Conservation (phyloP, 1,140 invertebrate species). For the Episyrphus balteatus region DNA sequence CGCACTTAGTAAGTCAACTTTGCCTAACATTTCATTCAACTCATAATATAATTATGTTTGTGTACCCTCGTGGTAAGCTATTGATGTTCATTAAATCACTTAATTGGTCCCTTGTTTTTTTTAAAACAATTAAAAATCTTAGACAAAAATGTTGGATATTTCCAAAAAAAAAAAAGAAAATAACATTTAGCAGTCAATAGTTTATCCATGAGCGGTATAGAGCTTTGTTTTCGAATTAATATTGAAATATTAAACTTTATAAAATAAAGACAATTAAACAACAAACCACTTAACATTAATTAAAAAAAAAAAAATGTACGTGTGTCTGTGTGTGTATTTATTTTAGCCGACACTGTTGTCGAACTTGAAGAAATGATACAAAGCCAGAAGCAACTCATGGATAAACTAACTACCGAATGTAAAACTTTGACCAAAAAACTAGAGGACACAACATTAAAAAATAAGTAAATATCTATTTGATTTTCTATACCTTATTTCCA, state of each 20-base stretch:
- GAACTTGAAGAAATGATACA: conserved; percentile 75
- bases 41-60: too few species aligned
- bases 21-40: too few species aligned
- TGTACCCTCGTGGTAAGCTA: conserved; percentile 42
- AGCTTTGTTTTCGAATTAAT: conserved; percentile 17
- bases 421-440: conserved; percentile 72
- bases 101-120: conserved; percentile 7
- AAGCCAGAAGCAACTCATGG: conserved; percentile 77
- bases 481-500: too few species aligned
- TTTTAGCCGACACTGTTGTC: conserved; percentile 66
- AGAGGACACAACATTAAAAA: conserved; percentile 67
- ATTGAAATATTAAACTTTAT: conserved; percentile 10
- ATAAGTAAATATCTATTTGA: conserved; percentile 58
- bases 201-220: conserved; percentile 47
- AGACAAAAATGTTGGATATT: background rate
- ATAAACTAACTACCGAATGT: conserved; percentile 74
- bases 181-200: conserved; percentile 39
- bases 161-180: too few species aligned
- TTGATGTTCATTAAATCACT: conserved; percentile 39
- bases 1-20: too few species aligned
- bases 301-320: background rate
- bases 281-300: background rate
- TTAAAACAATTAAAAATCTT: conserved; percentile 5
- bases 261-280: background rate
- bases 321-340: conserved; percentile 18